A percentile compares a stretch with the other conserved stretches of the same genome.
Evolutionary conservation across 1,140 invertebrate genomes (phyloP).

Genomic region (Idris sp.): DNA sequence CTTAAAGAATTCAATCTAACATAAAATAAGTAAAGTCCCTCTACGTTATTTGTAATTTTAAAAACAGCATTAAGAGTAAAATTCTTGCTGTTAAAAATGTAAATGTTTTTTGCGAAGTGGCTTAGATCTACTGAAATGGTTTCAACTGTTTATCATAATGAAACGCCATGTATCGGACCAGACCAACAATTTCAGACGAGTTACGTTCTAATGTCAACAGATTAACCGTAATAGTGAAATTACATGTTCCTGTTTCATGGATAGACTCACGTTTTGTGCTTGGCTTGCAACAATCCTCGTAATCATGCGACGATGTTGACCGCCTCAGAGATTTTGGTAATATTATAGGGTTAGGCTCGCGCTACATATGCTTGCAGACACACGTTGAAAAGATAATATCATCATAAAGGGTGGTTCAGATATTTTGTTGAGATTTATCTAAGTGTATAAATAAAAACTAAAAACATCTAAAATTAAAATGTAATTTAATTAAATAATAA

Average conservation of each 20-base stretch:
- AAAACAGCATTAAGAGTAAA: too few relatives aligned
- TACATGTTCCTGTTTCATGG: slow-evolving; percentile 73
- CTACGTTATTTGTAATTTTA: too few relatives aligned
- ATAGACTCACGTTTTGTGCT: slow-evolving; percentile 67
- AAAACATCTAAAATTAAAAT: too few relatives aligned
- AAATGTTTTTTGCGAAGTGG: slow-evolving; percentile 8
- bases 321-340: slow-evolving; percentile 63
- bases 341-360: slow-evolving; percentile 62
- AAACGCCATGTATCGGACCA: slow-evolving; percentile 39
- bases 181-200: slow-evolving; percentile 69
- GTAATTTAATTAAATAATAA: too few relatives aligned
- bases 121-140: slow-evolving; percentile 61
- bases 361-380: slow-evolving; percentile 26
- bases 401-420: slow-evolving; percentile 28
- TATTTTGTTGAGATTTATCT: too few relatives aligned
- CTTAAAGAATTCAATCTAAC: too few relatives aligned
- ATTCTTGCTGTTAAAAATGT: too few relatives aligned
- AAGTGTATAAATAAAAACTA: too few relatives aligned
- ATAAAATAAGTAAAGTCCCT: too few relatives aligned
- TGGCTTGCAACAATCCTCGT: slow-evolving; percentile 64
- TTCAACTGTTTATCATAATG: slow-evolving; percentile 76
- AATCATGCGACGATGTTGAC: slow-evolving; percentile 59
- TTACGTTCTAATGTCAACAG: slow-evolving; percentile 77
- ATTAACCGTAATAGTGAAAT: slow-evolving; percentile 78
- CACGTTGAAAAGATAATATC: slow-evolving; percentile 1